Evolutionary conservation across 2,888 invertebrate genomes (phyloP).

Genomic region (Caenorhabditis angaria): DNA sequence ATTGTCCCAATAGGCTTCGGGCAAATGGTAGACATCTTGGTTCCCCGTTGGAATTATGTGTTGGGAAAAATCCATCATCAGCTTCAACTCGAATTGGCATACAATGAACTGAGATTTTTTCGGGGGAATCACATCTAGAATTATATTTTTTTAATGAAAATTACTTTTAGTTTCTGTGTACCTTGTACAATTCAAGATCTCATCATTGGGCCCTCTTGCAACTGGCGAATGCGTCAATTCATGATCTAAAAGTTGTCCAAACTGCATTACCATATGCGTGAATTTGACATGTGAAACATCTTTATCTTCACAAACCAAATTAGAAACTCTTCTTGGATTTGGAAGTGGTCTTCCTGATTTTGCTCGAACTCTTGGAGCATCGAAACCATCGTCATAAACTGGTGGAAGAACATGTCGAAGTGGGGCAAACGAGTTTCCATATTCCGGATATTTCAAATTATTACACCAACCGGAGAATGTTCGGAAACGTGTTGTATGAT

Average conservation of each 20-base stretch:
- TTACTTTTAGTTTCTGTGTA: constrained; percentile 62
- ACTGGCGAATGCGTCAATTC: constrained; percentile 74
- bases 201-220: constrained; percentile 69
- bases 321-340: constrained; percentile 67
- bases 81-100: constrained; percentile 89
- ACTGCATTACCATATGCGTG: constrained; percentile 83
- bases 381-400: constrained; percentile 82
- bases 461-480: constrained; percentile 90
- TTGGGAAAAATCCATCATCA: constrained; percentile 86
- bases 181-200: constrained; percentile 69
- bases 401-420: constrained; percentile 75
- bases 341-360: constrained; percentile 63
- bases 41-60: constrained; percentile 83
- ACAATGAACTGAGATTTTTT: constrained; percentile 91
- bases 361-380: constrained; percentile 59
- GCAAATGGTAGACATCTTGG: constrained; percentile 93
- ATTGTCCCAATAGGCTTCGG: constrained; percentile 91
- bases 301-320: constrained; percentile 67
- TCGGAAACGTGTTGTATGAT: constrained; percentile 77
- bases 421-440: constrained; percentile 69
- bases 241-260: constrained; percentile 90
- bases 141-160: not conserved
- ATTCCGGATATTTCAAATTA: constrained; percentile 76
- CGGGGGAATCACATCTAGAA: constrained; percentile 83
- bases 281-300: constrained; percentile 67